These are phyloP conservation scores for Ciconia boyciana DNA, from an alignment of 2,113 vertebrate species.

Conservation along the genomic window DNA sequence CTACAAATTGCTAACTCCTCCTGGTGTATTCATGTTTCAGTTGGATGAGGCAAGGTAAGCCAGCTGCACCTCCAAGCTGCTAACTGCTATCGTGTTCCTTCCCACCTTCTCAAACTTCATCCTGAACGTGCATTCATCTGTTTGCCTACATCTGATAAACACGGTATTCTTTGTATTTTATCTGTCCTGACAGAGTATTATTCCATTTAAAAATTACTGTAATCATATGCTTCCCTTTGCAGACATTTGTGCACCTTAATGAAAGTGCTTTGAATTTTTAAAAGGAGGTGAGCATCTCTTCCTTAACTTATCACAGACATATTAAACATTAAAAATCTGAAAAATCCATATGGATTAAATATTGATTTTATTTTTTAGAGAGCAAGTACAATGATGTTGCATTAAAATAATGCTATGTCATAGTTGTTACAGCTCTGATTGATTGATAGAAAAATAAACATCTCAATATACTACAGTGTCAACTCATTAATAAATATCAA, in stretches of 20 bases:
- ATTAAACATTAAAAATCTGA: slow-evolving; percentile 2
- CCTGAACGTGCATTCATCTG: accelerated
- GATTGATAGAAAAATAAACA: slow-evolving; percentile 77
- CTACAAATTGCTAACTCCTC: background rate
- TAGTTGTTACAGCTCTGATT: slow-evolving; percentile 67
- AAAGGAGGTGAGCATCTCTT: background rate
- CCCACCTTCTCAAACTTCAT: background rate
- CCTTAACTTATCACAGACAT: background rate
- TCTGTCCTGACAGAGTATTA: background rate
- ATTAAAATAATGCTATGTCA: slow-evolving; percentile 68
- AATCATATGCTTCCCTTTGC: background rate
- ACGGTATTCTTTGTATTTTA: background rate
- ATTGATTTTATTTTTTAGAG: slow-evolving; percentile 62
- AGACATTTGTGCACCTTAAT: background rate
- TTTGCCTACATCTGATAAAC: background rate
- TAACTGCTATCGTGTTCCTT: background rate
- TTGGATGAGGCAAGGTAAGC: background rate
- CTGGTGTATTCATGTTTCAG: background rate
- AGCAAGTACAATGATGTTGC: slow-evolving; percentile 61
- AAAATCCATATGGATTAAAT: slow-evolving; percentile 41
- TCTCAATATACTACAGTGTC: slow-evolving; percentile 70
- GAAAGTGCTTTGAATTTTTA: background rate
- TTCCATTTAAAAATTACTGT: background rate
- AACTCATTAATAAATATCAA: slow-evolving; percentile 75
- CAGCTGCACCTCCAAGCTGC: background rate